These are phyloP conservation scores for Villa cingulata DNA, from an alignment of 2,888 invertebrate genomes.

Conservation along the genomic window DNA sequence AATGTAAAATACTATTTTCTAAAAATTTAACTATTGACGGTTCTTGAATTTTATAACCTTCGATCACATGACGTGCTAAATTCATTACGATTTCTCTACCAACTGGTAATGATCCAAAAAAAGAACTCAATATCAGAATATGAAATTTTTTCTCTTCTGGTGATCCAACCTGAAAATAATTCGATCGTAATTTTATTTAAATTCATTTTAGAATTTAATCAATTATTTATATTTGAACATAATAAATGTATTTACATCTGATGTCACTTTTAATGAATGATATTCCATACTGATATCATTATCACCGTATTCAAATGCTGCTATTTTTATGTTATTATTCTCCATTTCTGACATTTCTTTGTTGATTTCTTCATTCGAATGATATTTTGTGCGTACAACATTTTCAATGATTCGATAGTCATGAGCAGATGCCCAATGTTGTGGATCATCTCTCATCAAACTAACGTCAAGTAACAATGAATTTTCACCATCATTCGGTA, in stretches of 20 bases:
- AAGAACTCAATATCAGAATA: constrained; percentile 68
- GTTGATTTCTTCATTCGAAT: constrained; percentile 50
- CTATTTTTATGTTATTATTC: constrained; percentile 49
- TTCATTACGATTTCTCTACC: constrained; percentile 74
- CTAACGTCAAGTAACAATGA: constrained; percentile 59
- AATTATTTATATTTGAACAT: too few relatives aligned
- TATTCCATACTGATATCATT: constrained; percentile 50
- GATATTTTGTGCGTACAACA: constrained; percentile 50
- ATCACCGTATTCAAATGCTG: constrained; percentile 56
- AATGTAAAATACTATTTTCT: constrained; percentile 59
- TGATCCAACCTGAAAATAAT: constrained; percentile 47
- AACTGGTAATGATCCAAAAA: constrained; percentile 66
- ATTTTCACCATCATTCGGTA: constrained; percentile 38
- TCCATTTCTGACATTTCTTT: constrained; percentile 53
- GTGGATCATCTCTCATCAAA: constrained; percentile 63
- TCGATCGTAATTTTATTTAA: too few relatives aligned
- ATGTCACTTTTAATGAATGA: constrained; percentile 57
- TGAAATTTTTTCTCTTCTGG: constrained; percentile 73
- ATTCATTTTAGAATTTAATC: not conserved
- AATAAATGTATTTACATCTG: constrained; percentile 52
- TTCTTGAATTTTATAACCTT: constrained; percentile 55
- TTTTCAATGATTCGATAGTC: constrained; percentile 60
- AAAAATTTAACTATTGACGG: constrained; percentile 50
- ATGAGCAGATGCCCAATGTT: constrained; percentile 72
- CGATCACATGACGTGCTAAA: constrained; percentile 66